Evolutionary conservation across 2,888 invertebrate species (phyloP).

Genomic region (Lasioglossum oenotherae): DNA sequence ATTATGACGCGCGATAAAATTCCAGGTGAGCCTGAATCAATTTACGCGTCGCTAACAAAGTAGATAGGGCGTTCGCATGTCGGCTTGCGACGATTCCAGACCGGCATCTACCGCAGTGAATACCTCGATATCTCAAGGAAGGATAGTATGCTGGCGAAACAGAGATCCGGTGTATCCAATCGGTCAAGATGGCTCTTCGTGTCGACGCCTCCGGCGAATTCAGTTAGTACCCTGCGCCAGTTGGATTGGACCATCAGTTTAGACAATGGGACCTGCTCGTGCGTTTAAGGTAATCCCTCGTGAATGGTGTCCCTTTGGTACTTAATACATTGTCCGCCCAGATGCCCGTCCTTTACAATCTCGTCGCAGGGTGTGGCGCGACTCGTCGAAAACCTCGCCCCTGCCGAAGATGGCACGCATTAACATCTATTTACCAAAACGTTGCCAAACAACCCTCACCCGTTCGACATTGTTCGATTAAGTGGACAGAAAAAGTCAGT

Average conservation of each 20-base stretch:
- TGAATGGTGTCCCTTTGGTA: slow-evolving; percentile 82
- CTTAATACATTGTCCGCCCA: slow-evolving; percentile 82
- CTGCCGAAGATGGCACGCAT: slow-evolving; percentile 76
- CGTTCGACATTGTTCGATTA: neutral
- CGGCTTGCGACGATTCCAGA: neutral
- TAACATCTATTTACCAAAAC: slow-evolving; percentile 81
- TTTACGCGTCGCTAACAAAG: slow-evolving; percentile 37
- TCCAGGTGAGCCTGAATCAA: slow-evolving; percentile 25
- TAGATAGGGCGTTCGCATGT: slow-evolving; percentile 3
- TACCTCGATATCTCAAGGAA: neutral
- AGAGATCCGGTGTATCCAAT: slow-evolving; percentile 63
- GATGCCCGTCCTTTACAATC: slow-evolving; percentile 80
- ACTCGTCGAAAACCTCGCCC: slow-evolving; percentile 54
- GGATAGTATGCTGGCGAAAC: neutral
- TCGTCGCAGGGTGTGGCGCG: slow-evolving; percentile 74
- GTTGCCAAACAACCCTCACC: slow-evolving; percentile 49
- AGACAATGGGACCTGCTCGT: slow-evolving; percentile 82
- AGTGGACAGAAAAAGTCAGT: neutral
- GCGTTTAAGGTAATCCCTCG: slow-evolving; percentile 83
- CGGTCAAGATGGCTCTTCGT: slow-evolving; percentile 72
- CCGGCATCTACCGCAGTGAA: neutral
- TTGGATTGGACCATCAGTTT: slow-evolving; percentile 81
- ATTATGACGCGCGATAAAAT: slow-evolving; percentile 46
- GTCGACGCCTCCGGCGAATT: slow-evolving; percentile 62
- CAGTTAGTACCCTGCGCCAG: slow-evolving; percentile 71